These are phyloP conservation scores for Brevimyrus niger DNA, from an alignment of 2,113 vertebrate genomes.

Conservation along the genomic window DNA sequence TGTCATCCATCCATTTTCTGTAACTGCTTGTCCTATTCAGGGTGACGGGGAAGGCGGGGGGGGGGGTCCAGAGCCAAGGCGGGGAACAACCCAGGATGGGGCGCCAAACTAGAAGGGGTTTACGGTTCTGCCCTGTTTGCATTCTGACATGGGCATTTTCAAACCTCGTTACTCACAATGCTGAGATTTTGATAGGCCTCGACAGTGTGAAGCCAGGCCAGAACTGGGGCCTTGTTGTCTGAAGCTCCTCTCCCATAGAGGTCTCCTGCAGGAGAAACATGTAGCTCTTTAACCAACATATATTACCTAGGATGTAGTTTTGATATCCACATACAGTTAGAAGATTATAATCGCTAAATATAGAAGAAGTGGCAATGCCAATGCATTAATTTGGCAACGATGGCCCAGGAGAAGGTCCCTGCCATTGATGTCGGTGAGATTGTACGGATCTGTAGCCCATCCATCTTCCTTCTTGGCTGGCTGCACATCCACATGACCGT, in stretches of 20 bases:
- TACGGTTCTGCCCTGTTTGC: background rate
- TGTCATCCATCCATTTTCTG: background rate
- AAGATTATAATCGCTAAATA: background rate
- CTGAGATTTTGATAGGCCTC: slow-evolving; percentile 58
- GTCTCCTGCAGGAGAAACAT: slow-evolving; percentile 49
- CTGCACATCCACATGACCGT: slow-evolving; percentile 85
- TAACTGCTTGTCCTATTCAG: background rate
- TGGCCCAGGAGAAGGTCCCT: background rate
- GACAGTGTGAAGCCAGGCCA: slow-evolving; percentile 71
- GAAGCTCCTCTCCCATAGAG: slow-evolving; percentile 69
- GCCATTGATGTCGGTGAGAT: slow-evolving; percentile 75
- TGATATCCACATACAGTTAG: background rate
- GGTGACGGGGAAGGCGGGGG: no score
- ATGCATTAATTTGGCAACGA: background rate
- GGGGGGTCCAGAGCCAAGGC: background rate
- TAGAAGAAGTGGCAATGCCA: background rate
- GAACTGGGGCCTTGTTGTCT: slow-evolving; percentile 71
- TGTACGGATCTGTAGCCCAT: slow-evolving; percentile 76
- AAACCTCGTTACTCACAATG: slow-evolving; percentile 43
- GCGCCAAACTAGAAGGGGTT: background rate
- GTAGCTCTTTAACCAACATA: background rate
- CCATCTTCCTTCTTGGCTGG: slow-evolving; percentile 75
- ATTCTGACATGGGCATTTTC: background rate
- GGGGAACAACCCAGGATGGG: background rate
- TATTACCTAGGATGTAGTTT: background rate